A percentile compares a stretch with the other conserved stretches of the same genome.
phyloP scores from a whole-genome alignment of 2,113 vertebrate genomes.

The Ovibos moschatus region DNA sequence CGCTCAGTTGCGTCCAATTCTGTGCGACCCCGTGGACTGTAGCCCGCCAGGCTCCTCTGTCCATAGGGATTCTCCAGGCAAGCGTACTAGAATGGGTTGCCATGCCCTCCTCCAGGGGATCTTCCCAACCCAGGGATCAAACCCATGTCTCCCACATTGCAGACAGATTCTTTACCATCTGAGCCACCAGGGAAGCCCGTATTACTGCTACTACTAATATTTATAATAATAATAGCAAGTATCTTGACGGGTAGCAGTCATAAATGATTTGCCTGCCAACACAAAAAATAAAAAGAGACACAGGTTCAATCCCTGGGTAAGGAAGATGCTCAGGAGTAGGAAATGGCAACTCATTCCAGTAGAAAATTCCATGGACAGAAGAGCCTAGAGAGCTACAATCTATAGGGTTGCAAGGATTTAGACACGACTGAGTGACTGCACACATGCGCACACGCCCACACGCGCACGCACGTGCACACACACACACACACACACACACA shows the following conservation, averaged over 20 bases:
- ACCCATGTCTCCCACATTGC: neutral
- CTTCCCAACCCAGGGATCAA: neutral
- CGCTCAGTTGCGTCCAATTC: neutral
- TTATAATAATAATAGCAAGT: neutral
- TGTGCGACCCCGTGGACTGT: neutral
- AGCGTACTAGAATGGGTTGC: neutral
- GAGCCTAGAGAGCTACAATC: neutral
- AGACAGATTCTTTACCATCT: neutral
- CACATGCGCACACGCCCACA: neutral
- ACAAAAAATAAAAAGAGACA: neutral
- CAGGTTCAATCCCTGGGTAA: neutral
- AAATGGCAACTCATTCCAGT: neutral
- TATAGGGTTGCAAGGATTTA: neutral
- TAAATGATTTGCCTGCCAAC: neutral
- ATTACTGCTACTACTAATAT: neutral
- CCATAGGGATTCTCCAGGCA: neutral
- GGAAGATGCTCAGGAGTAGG: neutral
- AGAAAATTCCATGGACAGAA: neutral
- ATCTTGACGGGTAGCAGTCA: neutral
- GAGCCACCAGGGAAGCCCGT: neutral
- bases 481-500: neutral
- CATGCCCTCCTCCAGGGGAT: neutral
- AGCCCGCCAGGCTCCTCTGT: neutral
- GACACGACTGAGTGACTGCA: neutral
- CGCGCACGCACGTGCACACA: fast-evolving